Percentiles rank a stretch among this genome's conserved stretches.
These are phyloP conservation scores for Neomicropteryx cornuta DNA, from an alignment of 1,140 invertebrate genomes.

Conservation along the genomic window DNA sequence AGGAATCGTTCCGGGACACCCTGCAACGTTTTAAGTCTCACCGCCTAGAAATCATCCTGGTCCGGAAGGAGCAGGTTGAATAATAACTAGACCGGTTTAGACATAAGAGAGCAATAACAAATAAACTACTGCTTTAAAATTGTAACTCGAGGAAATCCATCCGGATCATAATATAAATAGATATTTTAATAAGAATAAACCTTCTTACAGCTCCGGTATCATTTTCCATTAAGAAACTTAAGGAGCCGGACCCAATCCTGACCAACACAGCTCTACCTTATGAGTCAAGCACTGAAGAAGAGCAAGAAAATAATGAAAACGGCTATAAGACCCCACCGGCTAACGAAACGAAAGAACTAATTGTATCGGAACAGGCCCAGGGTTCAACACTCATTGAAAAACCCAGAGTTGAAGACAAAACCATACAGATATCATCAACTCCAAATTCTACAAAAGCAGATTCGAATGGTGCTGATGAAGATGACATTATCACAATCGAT, in stretches of 20 bases:
- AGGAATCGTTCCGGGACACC: too few species aligned
- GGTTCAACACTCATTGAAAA: background rate
- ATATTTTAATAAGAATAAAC: too few species aligned
- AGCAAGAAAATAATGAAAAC: conserved; percentile 31
- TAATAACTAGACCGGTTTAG: too few species aligned
- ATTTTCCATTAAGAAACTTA: conserved; percentile 72
- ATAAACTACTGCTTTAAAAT: too few species aligned
- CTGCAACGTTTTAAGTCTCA: too few species aligned
- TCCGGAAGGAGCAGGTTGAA: too few species aligned
- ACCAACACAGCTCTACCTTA: conserved; percentile 61
- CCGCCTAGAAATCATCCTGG: too few species aligned
- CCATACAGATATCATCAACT: conserved; percentile 13
- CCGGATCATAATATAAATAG: background rate
- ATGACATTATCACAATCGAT: conserved; percentile 29
- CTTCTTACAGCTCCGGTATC: conserved; percentile 52
- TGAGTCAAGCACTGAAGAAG: conserved; percentile 60
- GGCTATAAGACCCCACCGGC: too few species aligned
- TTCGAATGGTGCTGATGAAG: conserved; percentile 18
- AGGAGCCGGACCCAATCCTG: conserved; percentile 54
- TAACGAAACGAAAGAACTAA: background rate
- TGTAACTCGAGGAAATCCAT: background rate
- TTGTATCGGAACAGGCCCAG: background rate
- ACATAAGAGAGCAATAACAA: too few species aligned
- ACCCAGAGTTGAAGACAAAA: conserved; percentile 6
- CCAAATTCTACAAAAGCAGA: conserved; percentile 6